These are phyloP conservation scores for Prunella strophiata DNA, from an alignment of 2,797 vertebrate genomes.

Conservation along the genomic window DNA sequence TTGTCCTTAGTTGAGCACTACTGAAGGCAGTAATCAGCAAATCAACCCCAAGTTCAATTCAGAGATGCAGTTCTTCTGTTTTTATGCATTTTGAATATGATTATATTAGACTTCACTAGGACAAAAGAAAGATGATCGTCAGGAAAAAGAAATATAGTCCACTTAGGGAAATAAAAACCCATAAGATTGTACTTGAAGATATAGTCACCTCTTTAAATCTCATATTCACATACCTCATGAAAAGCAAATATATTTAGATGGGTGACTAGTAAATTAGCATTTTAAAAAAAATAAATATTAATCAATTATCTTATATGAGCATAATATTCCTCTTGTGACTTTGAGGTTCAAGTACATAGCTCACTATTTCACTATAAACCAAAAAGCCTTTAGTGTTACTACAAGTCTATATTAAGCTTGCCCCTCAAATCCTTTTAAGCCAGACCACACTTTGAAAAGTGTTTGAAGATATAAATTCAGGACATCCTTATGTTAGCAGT, in stretches of 20 bases:
- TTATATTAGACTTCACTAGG: neutral
- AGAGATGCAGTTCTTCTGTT: neutral
- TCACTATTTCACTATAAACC: neutral
- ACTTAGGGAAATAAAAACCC: neutral
- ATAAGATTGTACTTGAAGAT: neutral
- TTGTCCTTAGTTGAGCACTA: neutral
- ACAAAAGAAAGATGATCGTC: neutral
- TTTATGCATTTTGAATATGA: neutral
- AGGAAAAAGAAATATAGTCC: neutral
- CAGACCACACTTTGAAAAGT: neutral
- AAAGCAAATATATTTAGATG: neutral
- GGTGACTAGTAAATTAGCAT: neutral
- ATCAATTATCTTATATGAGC: neutral
- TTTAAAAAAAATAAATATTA: neutral
- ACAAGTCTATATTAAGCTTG: neutral
- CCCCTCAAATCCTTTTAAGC: neutral
- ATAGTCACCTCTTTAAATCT: neutral
- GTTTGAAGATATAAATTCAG: neutral
- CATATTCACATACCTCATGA: neutral
- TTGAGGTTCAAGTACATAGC: neutral
- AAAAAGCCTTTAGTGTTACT: neutral
- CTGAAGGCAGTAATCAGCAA: neutral
- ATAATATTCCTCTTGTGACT: neutral
- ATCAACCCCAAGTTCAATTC: neutral
- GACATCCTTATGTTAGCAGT: rapidly evolving